Evolutionary conservation across 2,797 vertebrate genomes (phyloP), one percentile per base, ranked within the genome.

Genomic region (Bovichtus variegatus): DNA sequence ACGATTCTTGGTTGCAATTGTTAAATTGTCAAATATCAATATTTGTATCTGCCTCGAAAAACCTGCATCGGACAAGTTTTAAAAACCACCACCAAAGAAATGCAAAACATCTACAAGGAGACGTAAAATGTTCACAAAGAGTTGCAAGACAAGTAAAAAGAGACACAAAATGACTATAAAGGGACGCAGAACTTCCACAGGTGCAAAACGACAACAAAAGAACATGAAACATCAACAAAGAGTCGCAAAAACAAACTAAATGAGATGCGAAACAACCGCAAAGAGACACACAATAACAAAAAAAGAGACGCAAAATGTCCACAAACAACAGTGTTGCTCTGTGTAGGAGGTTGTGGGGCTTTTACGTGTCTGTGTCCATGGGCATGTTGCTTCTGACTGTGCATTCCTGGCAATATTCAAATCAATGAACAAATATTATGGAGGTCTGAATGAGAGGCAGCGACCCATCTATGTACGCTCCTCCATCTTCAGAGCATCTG

Each of bases 401-500:
- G 25, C 25, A 47, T 58, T 51, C 60, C 46, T 57, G 19, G 34
- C 55, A 58, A 40, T 67, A 54, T 69, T 79, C 29, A 76, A 70
- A 51, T 77, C 38, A 68, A 72, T 78, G 54, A 74, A 58, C 25
- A 84, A 82, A 84, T 74, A 83, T 76, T 69, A 76, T 27, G 5
- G 25, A 16, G n/a, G 60, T 69, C 74, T 79, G 78, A 83, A 76
- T 74, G 85, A 81, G 73, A 78, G 67, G 60, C 83, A 78, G 31
- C 0, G 6, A 63, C 67, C 80, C 75, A 74, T 87, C 73, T 81
- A 83, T 61, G 36, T 58, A 38, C 18, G 16, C 60, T 64, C 43
- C 79, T 72, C 43, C 71, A 76, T 83, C 78, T 82, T 74, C 67
- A 77, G 50, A 83, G 83, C 86, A 78, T 83, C 81, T 85, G 81